Base-by-base conservation (phyloP, 2,888 invertebrate genomes). In the Polydrusus tereticollis region DNA sequence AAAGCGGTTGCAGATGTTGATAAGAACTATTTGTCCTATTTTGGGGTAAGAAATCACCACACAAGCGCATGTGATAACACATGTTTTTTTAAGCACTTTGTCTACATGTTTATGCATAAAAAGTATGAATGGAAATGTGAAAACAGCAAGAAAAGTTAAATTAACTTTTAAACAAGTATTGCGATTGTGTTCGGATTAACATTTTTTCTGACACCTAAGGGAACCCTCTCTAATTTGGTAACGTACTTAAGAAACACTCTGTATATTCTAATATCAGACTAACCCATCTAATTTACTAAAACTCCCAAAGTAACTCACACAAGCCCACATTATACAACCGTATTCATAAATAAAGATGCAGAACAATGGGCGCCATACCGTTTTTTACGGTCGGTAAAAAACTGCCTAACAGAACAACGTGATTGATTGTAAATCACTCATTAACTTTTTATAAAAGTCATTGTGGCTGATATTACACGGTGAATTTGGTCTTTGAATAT, bases 351-450 rank as follows among this genome's bases (percentile, higher is more conserved):
- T 69, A 60, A 69, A 69, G 57, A 33, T 21, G 33, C 63, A 63
- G 69, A 69, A 69, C 69, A 69, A 69, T 69, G 57, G 69, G 38
- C 57, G 55, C 63, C 63, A 69, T 45, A 45, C 69, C 69, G 62
- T 62, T 69, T 69, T 69, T 69, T 55, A 57, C 57, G 63, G 55
- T 26, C 63, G 20, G 57, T 69, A 62, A 69, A n/a, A 55, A 52
- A 50, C 52, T 62, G 62, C 52, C 68, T 69, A 69, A 62, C 62
- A 52, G 60, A 62, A 50, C 59, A 64, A 70, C 41, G 58, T 71
- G 67, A 72, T 72, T 72, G 67, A 72, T 72, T 63, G 67, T 67
- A 67, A 67, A 72, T 72, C 72, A 58, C 72, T 72, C 72, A 63
- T 72, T 72, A 72, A 72, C 52, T 72, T 72, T 67, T 72, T 67